Evolutionary conservation across 2,797 vertebrate genomes (phyloP).

Genomic region (Acrossocheilus wenchowensis): DNA sequence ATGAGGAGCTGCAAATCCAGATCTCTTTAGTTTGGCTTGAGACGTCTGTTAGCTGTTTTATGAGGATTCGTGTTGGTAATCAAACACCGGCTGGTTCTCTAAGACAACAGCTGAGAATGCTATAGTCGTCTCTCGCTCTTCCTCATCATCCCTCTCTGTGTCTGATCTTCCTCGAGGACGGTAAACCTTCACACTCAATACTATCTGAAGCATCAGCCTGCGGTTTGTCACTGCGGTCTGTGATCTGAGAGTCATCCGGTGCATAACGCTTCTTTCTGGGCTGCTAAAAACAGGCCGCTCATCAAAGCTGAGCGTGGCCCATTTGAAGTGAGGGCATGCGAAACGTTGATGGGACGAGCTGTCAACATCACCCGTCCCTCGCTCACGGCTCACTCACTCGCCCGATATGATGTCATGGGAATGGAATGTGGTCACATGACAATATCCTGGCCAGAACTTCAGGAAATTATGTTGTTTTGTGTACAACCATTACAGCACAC

Average conservation of each 20-base stretch:
- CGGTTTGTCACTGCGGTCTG: constrained; percentile 43
- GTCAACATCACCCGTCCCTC: constrained; percentile 63
- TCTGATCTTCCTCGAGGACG: background rate
- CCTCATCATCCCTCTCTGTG: background rate
- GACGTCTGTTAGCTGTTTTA: constrained; percentile 47
- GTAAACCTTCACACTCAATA: constrained; percentile 10
- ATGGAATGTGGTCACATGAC: constrained; percentile 70
- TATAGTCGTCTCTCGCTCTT: constrained; percentile 1
- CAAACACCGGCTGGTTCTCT: constrained; percentile 31
- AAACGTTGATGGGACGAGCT: constrained; percentile 63
- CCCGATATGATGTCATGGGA: constrained; percentile 68
- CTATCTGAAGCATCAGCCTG: constrained; percentile 15
- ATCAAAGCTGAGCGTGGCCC: constrained; percentile 64
- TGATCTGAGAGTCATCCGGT: constrained; percentile 61
- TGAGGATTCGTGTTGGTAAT: constrained; percentile 41
- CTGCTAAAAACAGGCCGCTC: constrained; percentile 57
- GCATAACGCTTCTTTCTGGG: constrained; percentile 59
- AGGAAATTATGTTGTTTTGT: constrained; percentile 26
- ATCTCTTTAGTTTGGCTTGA: constrained; percentile 31
- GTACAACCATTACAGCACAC: constrained; percentile 13
- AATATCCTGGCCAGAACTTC: constrained; percentile 52
- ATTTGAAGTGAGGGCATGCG: constrained; percentile 74
- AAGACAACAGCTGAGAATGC: constrained; percentile 53
- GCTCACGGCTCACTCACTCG: constrained; percentile 54
- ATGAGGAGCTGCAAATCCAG: constrained; percentile 17